Evolutionary conservation across 30 jellyfish, hydroid and myxozoan genomes (phyloP).

Genomic region (Aurelia sp.): DNA sequence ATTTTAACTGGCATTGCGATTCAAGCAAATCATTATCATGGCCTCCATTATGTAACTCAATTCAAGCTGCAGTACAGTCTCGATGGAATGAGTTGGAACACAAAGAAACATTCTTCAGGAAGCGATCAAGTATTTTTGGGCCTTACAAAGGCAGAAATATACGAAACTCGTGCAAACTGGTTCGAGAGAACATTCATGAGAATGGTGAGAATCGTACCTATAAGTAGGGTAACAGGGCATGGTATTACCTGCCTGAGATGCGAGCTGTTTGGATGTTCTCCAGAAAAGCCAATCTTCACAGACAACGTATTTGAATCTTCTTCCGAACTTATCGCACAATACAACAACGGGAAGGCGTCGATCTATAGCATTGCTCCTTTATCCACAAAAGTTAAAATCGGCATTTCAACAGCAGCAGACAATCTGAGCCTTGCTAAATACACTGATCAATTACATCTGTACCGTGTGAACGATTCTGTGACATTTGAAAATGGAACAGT

Average conservation of each 20-base stretch:
- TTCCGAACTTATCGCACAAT: not conserved
- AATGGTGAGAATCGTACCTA: slow-evolving; percentile 20
- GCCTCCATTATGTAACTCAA: too few relatives aligned
- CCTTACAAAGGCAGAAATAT: too few relatives aligned
- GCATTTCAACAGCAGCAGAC: slow-evolving; percentile 6
- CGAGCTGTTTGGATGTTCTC: slow-evolving; percentile 65
- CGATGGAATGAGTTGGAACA: not conserved
- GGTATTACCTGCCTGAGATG: slow-evolving; percentile 21
- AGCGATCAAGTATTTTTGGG: too few relatives aligned
- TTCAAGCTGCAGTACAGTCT: not conserved
- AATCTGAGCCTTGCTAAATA: not conserved
- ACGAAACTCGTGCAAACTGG: slow-evolving; percentile 22
- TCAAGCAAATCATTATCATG: not conserved
- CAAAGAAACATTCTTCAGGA: not conserved
- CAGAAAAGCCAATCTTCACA: not conserved
- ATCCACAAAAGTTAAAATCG: not conserved
- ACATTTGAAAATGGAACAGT: not conserved
- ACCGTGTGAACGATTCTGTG: not conserved
- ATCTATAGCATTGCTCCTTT: slow-evolving; percentile 4
- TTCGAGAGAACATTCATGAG: slow-evolving; percentile 12
- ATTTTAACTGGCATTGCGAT: slow-evolving; percentile 32
- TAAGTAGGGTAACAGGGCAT: not conserved
- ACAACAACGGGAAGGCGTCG: not conserved
- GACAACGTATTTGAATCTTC: not conserved
- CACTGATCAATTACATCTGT: too few relatives aligned